These are phyloP conservation scores for Falco concolor DNA, from an alignment of 2,797 vertebrate species.

Conservation along the genomic window DNA sequence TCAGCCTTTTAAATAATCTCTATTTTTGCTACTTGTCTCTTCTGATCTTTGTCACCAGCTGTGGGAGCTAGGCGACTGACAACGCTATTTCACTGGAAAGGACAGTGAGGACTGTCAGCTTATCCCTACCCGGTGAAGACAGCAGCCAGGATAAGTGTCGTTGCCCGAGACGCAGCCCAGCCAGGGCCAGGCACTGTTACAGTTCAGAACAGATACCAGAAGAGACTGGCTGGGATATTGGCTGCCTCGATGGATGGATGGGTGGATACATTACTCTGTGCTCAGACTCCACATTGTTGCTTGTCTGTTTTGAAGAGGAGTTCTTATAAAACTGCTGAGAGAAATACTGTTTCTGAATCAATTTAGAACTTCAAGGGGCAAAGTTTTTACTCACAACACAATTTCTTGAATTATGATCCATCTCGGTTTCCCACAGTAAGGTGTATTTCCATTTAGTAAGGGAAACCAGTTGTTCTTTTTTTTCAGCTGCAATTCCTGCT, in stretches of 20 bases:
- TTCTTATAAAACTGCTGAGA: neutral
- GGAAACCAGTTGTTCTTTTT: neutral
- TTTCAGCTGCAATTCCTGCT: neutral
- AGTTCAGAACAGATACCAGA: neutral
- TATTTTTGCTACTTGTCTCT: neutral
- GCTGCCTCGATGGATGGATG: neutral
- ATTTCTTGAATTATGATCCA: neutral
- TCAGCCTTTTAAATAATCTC: neutral
- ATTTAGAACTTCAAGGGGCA: neutral
- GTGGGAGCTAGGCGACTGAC: neutral
- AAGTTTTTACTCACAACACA: neutral
- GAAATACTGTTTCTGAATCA: neutral
- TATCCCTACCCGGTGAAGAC: neutral
- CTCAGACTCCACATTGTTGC: neutral
- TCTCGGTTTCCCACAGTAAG: neutral
- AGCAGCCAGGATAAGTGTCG: fast-evolving
- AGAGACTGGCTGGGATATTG: neutral
- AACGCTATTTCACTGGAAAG: neutral
- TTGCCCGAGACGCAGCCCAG: neutral
- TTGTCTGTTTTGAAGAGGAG: neutral
- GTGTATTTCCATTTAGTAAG: neutral
- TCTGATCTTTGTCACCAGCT: neutral
- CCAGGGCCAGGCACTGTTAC: neutral
- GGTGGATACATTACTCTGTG: neutral
- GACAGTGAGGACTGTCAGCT: neutral